Percentiles rank a stretch among this genome's conserved stretches.
Evolutionary conservation across 2,797 vertebrate genomes (phyloP).

Genomic region (Meriones psammophilus): DNA sequence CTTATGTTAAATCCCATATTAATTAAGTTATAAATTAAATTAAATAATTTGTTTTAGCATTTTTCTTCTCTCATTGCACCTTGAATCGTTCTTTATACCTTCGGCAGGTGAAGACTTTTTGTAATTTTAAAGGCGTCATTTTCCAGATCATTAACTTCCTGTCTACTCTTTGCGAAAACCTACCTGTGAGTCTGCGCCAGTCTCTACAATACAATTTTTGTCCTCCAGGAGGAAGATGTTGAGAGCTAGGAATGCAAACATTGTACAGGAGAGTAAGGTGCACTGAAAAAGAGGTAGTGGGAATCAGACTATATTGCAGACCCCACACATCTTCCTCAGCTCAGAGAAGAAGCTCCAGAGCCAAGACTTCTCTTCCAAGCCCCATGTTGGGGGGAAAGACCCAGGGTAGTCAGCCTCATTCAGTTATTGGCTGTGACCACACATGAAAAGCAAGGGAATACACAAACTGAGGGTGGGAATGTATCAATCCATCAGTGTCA

Average conservation of each 20-base stretch:
- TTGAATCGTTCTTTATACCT: not conserved
- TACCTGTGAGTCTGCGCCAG: not conserved
- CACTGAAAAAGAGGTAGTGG: not conserved
- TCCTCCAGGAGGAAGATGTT: conserved; percentile 21
- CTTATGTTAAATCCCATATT: not conserved
- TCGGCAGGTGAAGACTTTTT: not conserved
- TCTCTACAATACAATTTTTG: not conserved
- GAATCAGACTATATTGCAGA: not conserved
- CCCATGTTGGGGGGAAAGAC: not conserved
- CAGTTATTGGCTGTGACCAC: not conserved
- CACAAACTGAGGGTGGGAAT: not conserved
- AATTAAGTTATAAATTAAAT: not conserved
- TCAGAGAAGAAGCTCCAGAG: not conserved
- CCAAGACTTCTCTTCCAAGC: not conserved
- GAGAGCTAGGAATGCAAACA: not conserved
- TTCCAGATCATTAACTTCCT: not conserved
- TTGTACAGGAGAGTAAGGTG: not conserved
- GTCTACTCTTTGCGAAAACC: not conserved
- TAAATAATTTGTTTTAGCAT: not conserved
- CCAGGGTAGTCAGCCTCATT: not conserved
- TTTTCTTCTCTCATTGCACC: not conserved
- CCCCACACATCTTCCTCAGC: not conserved
- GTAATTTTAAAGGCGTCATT: not conserved
- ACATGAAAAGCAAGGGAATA: not conserved
- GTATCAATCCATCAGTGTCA: not conserved